Conservation (phyloP, 2,113 vertebrate species). For the Madoqua kirkii region DNA sequence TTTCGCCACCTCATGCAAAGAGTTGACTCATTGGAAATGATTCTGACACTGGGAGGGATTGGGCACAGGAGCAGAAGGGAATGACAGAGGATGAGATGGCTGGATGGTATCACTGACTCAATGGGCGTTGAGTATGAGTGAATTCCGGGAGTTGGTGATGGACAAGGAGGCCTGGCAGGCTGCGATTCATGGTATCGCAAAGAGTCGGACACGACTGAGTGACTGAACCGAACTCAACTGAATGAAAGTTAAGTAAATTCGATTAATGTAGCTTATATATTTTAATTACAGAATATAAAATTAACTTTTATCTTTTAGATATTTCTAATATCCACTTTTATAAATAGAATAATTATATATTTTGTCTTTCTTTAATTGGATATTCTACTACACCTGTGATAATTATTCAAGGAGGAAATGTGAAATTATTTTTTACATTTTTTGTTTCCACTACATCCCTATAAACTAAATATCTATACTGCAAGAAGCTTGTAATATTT, state of each 20-base stretch:
- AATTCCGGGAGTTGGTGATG: no score
- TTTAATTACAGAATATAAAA: constrained; percentile 17
- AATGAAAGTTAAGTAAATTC: constrained; percentile 6
- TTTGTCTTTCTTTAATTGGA: background rate
- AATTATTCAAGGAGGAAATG: background rate
- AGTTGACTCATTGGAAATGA: no score
- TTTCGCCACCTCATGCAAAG: no score
- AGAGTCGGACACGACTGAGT: no score
- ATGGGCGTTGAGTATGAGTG: no score
- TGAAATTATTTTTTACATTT: background rate
- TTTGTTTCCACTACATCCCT: background rate
- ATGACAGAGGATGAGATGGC: no score
- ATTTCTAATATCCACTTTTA: background rate
- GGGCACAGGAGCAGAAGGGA: no score
- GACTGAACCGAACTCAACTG: no score
- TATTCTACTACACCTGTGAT: background rate
- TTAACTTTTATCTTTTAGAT: background rate
- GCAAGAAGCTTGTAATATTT: background rate
- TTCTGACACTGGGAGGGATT: no score
- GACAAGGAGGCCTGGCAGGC: no score
- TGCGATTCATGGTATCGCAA: no score
- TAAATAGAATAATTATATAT: constrained; percentile 6
- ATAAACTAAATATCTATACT: background rate
- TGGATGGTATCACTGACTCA: no score
- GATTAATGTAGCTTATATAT: constrained; percentile 9